Evolutionary conservation across 2,797 vertebrate genomes (phyloP).

Genomic region (Poeciliopsis paucimaculata): DNA sequence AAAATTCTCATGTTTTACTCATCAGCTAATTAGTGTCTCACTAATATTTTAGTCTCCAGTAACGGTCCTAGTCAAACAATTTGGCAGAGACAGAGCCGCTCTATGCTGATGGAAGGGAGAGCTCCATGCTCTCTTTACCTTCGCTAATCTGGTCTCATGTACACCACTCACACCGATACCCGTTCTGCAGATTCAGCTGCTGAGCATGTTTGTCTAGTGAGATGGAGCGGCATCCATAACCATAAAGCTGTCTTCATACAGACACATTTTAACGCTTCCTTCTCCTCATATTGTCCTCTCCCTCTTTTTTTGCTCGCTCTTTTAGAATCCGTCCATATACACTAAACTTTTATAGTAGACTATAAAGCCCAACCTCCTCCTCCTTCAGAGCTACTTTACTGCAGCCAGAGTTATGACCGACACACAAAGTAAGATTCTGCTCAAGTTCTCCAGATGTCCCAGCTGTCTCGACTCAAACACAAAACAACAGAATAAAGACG

Average conservation of each 20-base stretch:
- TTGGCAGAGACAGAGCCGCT: conserved; percentile 32
- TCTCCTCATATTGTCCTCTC: conserved; percentile 29
- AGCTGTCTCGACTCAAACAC: conserved; percentile 22
- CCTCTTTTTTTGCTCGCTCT: conserved; percentile 25
- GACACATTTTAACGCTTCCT: conserved; percentile 51
- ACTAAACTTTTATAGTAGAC: conserved; percentile 46
- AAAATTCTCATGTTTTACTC: conserved; percentile 60
- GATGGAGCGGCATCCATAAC: conserved; percentile 62
- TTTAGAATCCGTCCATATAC: conserved; percentile 75
- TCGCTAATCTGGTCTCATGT: conserved; percentile 50
- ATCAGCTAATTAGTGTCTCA: conserved; percentile 61
- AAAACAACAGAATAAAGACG: conserved; percentile 2
- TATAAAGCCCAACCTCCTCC: conserved; percentile 13
- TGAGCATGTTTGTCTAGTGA: conserved; percentile 63
- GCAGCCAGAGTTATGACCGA: conserved; percentile 12
- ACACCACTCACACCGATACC: conserved; percentile 50
- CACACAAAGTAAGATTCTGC: conserved; percentile 8
- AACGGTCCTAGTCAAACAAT: conserved; percentile 35
- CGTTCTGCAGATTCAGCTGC: conserved; percentile 60
- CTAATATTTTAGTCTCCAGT: conserved; percentile 58
- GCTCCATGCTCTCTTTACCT: conserved; percentile 61
- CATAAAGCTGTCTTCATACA: conserved; percentile 60
- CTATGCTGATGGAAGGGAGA: conserved; percentile 53
- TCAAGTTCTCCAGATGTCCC: conserved; percentile 17
- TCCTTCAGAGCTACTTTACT: conserved; percentile 23